Evolutionary conservation across 2,113 vertebrate species (phyloP).

Genomic region (Mixornis gularis): DNA sequence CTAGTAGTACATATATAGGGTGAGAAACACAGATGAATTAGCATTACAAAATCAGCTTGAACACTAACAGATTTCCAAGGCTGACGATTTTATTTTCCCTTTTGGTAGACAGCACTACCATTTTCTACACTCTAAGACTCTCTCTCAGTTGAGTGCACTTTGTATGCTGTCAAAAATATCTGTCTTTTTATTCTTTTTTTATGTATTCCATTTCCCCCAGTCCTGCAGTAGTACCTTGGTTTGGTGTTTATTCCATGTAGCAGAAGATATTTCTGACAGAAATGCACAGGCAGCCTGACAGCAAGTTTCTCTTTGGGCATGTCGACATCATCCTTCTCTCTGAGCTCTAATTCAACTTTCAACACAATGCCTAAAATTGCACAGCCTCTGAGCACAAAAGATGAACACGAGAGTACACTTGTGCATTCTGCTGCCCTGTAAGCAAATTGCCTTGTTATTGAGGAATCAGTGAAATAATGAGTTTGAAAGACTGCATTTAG

Average conservation of each 20-base stretch:
- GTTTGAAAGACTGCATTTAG: constrained; percentile 4
- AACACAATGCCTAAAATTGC: constrained; percentile 31
- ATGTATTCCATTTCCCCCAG: not conserved
- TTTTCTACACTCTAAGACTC: not conserved
- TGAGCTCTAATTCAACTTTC: constrained; percentile 49
- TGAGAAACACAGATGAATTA: not conserved
- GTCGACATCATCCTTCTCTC: constrained; percentile 52
- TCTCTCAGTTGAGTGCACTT: not conserved
- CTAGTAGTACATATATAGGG: not conserved
- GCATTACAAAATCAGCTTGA: not conserved
- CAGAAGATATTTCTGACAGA: constrained; percentile 36
- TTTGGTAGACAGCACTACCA: not conserved
- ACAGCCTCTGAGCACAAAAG: constrained; percentile 36
- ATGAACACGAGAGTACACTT: constrained; percentile 29
- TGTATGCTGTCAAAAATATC: not conserved
- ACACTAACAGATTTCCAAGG: not conserved
- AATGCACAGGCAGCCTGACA: constrained; percentile 20
- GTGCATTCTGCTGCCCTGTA: constrained; percentile 42
- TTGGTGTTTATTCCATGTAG: not conserved
- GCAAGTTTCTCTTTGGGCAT: not conserved
- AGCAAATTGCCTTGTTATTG: constrained; percentile 56
- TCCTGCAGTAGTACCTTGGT: not conserved
- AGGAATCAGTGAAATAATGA: constrained; percentile 49
- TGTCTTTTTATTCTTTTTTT: not conserved
- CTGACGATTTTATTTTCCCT: not conserved